Base-by-base conservation (phyloP, 2,113 vertebrate species). In the Halcyon senegalensis region DNA sequence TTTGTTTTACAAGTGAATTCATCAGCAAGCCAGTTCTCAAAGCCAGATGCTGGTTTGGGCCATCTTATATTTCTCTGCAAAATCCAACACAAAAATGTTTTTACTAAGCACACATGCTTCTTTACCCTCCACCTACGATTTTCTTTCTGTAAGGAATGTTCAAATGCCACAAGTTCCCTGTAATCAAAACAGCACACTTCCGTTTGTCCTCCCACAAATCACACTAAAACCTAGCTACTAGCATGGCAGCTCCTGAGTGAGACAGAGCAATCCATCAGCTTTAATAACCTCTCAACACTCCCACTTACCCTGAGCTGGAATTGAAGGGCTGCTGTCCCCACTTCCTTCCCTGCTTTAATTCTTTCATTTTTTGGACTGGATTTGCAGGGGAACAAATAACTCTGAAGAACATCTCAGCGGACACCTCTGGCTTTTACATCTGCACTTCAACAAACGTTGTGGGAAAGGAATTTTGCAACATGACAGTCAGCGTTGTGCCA, bases 321-420 rank as follows among this genome's bases (percentile, higher is more conserved):
- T 10, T 46, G 67, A 77, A 93, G 48, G 20, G 46, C 44, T 79
- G 59, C 53, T 83, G 37, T 62, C n/a, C 7, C 59, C n/a, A 30
- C 43, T 74, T 89, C 62, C 69, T 83, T 67, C 41, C 33, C 63
- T 72, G 51, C 53, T 87, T 56, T 76, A 67, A 87, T 76, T 87
- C 10, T 78, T 35, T 24, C 33, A 13, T 85, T 64, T 76, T 63
- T 76, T 31, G 58, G 35, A 44, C 74, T 43, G 66, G 24, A 43
- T 68, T 66, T 92, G 43, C 95, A 70, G 98, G 97, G 48, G 72
- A 97, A 75, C 67, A n/a, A 24, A 51, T 98, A 66, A 62, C 90
- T 28, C 98, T 99, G 95, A 98, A 98, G 96, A 99, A 99, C 88
- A 91, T 99, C 96, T 98, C 99, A 1, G 97, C 69, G 2, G 98